These are phyloP conservation scores for Dinothrombium tinctorium DNA, from an alignment of 1,140 invertebrate species.

Conservation along the genomic window DNA sequence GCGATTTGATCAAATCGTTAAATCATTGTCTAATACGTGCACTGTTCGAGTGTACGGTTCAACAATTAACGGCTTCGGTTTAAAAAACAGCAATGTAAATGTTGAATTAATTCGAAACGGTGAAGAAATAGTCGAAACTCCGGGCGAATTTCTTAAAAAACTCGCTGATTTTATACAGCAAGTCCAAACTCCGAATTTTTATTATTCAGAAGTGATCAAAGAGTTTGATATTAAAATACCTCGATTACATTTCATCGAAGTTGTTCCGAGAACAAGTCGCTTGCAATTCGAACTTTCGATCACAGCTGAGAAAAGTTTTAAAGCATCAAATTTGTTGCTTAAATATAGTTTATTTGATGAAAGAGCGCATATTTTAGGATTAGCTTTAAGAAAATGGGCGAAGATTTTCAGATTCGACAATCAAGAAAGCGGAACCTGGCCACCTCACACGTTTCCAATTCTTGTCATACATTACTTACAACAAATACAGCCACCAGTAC, in stretches of 20 bases:
- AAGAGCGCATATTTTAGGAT: constrained; percentile 6
- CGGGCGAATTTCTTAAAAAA: neutral
- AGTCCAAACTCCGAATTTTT: neutral
- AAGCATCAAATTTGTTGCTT: constrained; percentile 3
- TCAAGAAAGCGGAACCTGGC: constrained; percentile 33
- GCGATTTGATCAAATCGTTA: too few species aligned
- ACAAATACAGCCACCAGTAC: constrained; percentile 29
- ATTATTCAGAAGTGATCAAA: constrained; percentile 3
- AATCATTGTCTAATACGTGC: too few species aligned
- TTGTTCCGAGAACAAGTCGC: neutral
- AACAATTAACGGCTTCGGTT: constrained; percentile 34
- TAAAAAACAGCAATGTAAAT: constrained; percentile 31
- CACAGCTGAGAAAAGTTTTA: neutral
- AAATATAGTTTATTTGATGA: constrained; percentile 8
- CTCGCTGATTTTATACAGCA: neutral
- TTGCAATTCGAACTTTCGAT: constrained; percentile 5
- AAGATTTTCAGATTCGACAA: constrained; percentile 31
- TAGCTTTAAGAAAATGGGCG: constrained; percentile 11
- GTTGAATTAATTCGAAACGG: constrained; percentile 16
- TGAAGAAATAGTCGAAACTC: neutral
- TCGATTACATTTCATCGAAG: constrained; percentile 3
- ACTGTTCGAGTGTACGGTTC: constrained; percentile 22
- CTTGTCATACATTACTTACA: constrained; percentile 35
- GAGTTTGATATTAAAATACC: constrained; percentile 11
- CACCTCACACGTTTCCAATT: constrained; percentile 32